phyloP scores from a whole-genome alignment of 1,140 invertebrate species.

The Bradynema listronoti region DNA sequence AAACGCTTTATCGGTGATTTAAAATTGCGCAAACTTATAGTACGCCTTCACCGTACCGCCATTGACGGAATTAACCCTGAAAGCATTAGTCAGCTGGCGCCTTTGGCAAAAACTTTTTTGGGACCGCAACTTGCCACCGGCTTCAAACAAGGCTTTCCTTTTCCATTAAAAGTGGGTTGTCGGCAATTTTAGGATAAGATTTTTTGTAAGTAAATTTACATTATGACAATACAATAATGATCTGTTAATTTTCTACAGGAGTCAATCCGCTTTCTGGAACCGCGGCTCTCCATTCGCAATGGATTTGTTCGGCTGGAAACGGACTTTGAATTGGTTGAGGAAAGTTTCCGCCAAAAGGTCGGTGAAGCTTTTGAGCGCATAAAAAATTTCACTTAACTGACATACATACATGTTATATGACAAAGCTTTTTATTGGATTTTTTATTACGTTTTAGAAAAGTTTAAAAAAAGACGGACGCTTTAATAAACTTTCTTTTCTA shows the following conservation, averaged over 20 bases:
- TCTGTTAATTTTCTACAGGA: slow-evolving; percentile 33
- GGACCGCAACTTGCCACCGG: slow-evolving; percentile 49
- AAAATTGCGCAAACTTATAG: slow-evolving; percentile 50
- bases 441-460: too few species aligned
- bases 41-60: slow-evolving; percentile 50
- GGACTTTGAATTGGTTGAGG: slow-evolving; percentile 47
- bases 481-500: too few species aligned
- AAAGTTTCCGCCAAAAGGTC: slow-evolving; percentile 40
- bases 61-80: slow-evolving; percentile 50
- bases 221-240: too few species aligned
- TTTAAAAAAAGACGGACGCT: too few species aligned
- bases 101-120: slow-evolving; percentile 55
- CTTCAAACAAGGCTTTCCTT: slow-evolving; percentile 54
- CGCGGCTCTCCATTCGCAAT: slow-evolving; percentile 46
- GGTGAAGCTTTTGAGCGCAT: slow-evolving; percentile 49
- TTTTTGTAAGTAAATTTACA: too few species aligned
- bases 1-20: slow-evolving; percentile 49
- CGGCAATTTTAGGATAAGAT: too few species aligned
- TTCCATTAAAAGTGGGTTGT: slow-evolving; percentile 47
- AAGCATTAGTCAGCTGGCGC: slow-evolving; percentile 50
- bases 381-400: too few species aligned
- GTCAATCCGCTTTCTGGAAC: slow-evolving; percentile 50
- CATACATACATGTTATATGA: too few species aligned
- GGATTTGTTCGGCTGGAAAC: slow-evolving; percentile 52
- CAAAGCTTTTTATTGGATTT: too few species aligned